Conservation (phyloP, 2,888 invertebrate genomes). For the Clistopyga incitator region DNA sequence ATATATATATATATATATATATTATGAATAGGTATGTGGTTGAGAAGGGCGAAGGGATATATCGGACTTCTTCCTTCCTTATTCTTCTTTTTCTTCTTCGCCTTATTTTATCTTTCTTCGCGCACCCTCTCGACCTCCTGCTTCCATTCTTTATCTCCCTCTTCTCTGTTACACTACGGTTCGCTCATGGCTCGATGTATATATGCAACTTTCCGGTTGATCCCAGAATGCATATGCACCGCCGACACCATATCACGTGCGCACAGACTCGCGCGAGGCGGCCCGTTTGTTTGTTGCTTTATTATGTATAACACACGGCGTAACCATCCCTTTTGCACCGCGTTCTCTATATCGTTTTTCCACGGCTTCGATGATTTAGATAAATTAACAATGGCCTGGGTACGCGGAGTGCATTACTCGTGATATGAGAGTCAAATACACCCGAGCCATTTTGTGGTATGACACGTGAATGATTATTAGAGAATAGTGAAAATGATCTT, state of each 20-base stretch:
- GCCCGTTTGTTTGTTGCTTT: slow-evolving; percentile 73
- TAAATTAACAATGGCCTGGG: slow-evolving; percentile 73
- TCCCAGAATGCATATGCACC: slow-evolving; percentile 51
- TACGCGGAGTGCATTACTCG: slow-evolving; percentile 50
- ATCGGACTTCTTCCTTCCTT: slow-evolving; percentile 27
- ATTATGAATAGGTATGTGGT: background rate
- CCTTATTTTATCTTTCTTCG: slow-evolving; percentile 25
- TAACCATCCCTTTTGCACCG: slow-evolving; percentile 69
- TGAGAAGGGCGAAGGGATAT: slow-evolving; percentile 37
- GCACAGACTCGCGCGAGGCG: slow-evolving; percentile 54
- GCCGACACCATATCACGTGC: slow-evolving; percentile 58
- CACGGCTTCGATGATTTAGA: slow-evolving; percentile 75
- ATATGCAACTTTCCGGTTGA: slow-evolving; percentile 43
- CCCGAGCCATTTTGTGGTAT: background rate
- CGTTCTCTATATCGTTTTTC: slow-evolving; percentile 25
- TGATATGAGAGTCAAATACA: slow-evolving; percentile 6
- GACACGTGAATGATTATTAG: background rate
- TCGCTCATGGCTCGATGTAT: background rate
- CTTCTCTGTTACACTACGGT: slow-evolving; percentile 8
- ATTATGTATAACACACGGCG: slow-evolving; percentile 73
- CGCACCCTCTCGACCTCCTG: slow-evolving; percentile 67
- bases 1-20: too few relatives aligned
- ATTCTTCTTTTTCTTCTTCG: slow-evolving; percentile 13
- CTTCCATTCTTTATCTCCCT: slow-evolving; percentile 39
- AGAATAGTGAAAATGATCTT: too few relatives aligned